A percentile compares a stretch with the other conserved stretches of the same genome.
phyloP scores from a whole-genome alignment of 1,140 invertebrate species.

The Orchesella cincta region DNA sequence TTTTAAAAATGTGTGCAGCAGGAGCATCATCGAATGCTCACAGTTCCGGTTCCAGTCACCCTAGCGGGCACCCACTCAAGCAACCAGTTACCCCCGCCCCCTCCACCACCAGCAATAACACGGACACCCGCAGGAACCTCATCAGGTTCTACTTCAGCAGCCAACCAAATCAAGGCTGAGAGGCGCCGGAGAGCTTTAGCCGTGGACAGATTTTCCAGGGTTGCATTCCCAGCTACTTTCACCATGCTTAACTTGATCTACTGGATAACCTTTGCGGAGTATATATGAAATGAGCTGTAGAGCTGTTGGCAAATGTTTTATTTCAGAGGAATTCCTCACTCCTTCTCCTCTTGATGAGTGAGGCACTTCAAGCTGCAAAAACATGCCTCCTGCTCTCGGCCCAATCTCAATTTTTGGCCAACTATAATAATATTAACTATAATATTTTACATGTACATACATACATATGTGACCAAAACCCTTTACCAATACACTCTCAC shows the following conservation, averaged over 20 bases:
- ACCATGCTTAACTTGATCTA: conserved; percentile 81
- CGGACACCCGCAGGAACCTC: conserved; percentile 56
- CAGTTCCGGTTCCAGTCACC: conserved; percentile 56
- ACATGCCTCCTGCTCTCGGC: too few relatives aligned
- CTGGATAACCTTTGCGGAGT: conserved; percentile 84
- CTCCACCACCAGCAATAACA: conserved; percentile 53
- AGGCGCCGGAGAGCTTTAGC: conserved; percentile 68
- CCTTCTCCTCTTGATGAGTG: too few relatives aligned
- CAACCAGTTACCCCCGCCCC: conserved; percentile 31
- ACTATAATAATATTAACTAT: too few relatives aligned
- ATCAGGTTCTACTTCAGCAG: conserved; percentile 38
- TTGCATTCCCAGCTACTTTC: conserved; percentile 85
- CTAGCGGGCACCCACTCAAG: neutral
- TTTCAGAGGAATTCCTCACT: too few relatives aligned
- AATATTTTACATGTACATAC: too few relatives aligned
- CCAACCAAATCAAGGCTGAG: conserved; percentile 58
- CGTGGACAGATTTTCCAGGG: conserved; percentile 80
- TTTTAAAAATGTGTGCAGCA: conserved; percentile 50
- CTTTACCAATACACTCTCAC: too few relatives aligned
- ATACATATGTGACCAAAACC: too few relatives aligned
- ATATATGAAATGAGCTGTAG: conserved; percentile 45
- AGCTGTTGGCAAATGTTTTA: too few relatives aligned
- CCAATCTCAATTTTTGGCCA: too few relatives aligned
- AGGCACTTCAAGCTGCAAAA: too few relatives aligned
- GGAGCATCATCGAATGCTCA: conserved; percentile 62